Percentiles rank a stretch among this genome's conserved stretches.
Evolutionary conservation across 2,113 vertebrate genomes (phyloP).

Genomic region (Ifrita kowaldi): DNA sequence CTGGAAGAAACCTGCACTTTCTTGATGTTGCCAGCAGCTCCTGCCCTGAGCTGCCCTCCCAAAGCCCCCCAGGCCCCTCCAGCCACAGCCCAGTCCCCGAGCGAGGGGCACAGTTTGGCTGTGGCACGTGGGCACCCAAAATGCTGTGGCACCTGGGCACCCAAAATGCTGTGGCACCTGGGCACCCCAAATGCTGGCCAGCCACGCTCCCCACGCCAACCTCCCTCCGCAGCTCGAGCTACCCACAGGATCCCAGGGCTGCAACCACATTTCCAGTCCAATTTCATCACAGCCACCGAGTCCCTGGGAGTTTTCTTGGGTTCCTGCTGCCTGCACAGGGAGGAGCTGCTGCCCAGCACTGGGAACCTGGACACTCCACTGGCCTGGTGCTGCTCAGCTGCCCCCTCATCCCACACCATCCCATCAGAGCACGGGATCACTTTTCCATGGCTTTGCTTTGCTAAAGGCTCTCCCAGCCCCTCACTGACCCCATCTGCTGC

Average conservation of each 20-base stretch:
- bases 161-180: not conserved
- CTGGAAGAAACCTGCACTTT: not conserved
- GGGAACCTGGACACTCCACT: not conserved
- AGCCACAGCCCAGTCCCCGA: fast-evolving
- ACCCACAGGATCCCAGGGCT: fast-evolving
- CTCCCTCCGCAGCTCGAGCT: not conserved
- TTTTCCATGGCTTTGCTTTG: not conserved
- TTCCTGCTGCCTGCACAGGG: not conserved
- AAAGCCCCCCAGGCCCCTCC: not conserved
- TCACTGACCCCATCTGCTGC: not conserved
- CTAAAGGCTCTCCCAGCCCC: too few species aligned
- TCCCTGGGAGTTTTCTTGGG: fast-evolving
- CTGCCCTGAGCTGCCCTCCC: not conserved
- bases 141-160: not conserved
- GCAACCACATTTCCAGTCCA: not conserved
- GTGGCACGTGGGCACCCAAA: not conserved
- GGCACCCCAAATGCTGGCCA: not conserved
- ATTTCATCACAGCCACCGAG: not conserved
- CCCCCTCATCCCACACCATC: fast-evolving
- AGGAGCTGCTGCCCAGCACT: not conserved
- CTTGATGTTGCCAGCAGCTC: not conserved
- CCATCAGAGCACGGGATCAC: not conserved
- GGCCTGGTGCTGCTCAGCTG: not conserved
- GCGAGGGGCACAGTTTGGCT: not conserved
- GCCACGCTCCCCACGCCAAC: not conserved